A percentile compares a stretch with the other conserved stretches of the same genome.
Evolutionary conservation across 2,797 vertebrate species (phyloP).

Genomic region (Propithecus perrieri): DNA sequence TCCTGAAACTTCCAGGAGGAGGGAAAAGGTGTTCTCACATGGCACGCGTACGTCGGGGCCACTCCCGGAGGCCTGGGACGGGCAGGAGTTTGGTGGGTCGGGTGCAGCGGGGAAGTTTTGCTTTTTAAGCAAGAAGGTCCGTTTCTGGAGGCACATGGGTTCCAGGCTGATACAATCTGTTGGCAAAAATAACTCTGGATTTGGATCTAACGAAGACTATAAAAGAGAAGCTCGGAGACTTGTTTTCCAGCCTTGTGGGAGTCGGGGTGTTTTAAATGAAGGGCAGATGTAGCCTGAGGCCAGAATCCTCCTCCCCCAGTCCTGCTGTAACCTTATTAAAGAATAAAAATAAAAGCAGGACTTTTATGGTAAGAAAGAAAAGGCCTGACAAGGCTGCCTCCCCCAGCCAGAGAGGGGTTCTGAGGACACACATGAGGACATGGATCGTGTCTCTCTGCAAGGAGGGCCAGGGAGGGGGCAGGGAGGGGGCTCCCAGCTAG

Average conservation of each 20-base stretch:
- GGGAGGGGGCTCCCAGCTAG: neutral
- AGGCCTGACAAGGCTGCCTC: neutral
- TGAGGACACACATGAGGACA: neutral
- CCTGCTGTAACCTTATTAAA: slow-evolving; percentile 60
- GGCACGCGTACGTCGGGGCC: neutral
- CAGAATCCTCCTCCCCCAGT: neutral
- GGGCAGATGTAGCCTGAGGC: slow-evolving; percentile 74
- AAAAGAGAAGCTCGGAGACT: slow-evolving; percentile 59
- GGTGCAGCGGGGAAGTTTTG: neutral
- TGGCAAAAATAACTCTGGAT: slow-evolving; percentile 71
- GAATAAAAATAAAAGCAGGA: slow-evolving; percentile 57
- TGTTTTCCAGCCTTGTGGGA: slow-evolving; percentile 67
- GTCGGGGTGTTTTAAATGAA: slow-evolving; percentile 74
- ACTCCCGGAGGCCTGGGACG: neutral
- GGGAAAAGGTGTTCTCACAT: neutral
- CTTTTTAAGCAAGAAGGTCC: slow-evolving; percentile 45
- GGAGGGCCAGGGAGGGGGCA: neutral
- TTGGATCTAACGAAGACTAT: slow-evolving; percentile 71
- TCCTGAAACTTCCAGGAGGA: neutral
- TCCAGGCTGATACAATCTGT: slow-evolving; percentile 70
- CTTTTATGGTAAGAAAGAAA: slow-evolving; percentile 46
- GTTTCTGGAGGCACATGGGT: slow-evolving; percentile 55
- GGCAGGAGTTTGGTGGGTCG: neutral
- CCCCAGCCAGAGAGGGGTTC: neutral
- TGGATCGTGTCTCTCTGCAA: neutral